Evolutionary conservation across 1,140 invertebrate genomes (phyloP), one percentile per base, ranked within the genome.

Genomic region (Rhyzopertha dominica): DNA sequence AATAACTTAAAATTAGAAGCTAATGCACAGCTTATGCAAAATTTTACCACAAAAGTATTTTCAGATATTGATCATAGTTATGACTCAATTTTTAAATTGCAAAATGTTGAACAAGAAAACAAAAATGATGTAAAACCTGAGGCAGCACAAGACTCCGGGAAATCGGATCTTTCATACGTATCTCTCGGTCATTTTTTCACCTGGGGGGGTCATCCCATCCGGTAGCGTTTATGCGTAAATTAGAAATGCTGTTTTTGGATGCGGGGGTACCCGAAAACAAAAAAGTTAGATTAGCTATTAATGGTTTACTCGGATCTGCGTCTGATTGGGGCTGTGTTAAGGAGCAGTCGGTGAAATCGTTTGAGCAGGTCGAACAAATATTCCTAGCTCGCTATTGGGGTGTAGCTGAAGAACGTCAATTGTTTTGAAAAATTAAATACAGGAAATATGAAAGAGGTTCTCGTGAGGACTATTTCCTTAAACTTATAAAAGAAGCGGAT

Each of bases 301-400:
- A 10, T 30, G 24, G 38, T 3, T 12, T 40, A 14, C 22, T 20
- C 2, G 38, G 22, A 2, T 40, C 37, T n/a, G 37, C 37, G 5
- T 14, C 24, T 26, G 37, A 40, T 29, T 40, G 37, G 37, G 22
- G 20, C 37, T 12, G 5, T 9, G 8, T 40, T 0, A 40, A 40
- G 17, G 20, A 40, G 22, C 16, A 36, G 10, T 20, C 34, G 10
- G n/a, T 40, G 9, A 30, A n/a, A 4, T 10, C 24, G 13, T 40
- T 30, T 13, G 38, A 40, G 3, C 3, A 40, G 13, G 24, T 40
- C 16, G 29, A 40, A 29, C 18, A 17, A 40, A n/a, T 26, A 5
- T 40, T 40, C 29, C 16, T 40, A 30, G 20, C 16, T n/a, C n/a
- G 38, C 9, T 40, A 40, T 31, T 40, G 38, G 24, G 17, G 13